phyloP scores from a whole-genome alignment of 2,797 vertebrate species.

The Emydoidea blandingii region DNA sequence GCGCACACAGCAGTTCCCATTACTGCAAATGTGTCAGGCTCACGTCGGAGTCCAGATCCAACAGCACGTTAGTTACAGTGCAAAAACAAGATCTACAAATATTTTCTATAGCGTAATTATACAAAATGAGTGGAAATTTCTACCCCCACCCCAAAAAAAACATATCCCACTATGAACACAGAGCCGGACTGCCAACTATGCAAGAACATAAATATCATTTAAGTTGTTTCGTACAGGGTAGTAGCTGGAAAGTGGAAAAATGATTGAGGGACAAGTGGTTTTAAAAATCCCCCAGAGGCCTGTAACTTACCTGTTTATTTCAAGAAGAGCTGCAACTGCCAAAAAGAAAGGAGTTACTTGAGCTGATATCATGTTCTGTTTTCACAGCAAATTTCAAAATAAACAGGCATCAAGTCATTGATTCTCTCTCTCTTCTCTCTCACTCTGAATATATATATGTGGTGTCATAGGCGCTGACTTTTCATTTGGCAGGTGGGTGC shows the following conservation, averaged over 20 bases:
- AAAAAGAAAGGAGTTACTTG: constrained; percentile 53
- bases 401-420: neutral
- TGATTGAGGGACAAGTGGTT: constrained; percentile 60
- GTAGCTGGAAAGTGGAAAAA: constrained; percentile 64
- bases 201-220: constrained; percentile 55
- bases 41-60: constrained; percentile 47
- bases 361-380: constrained; percentile 33
- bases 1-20: neutral
- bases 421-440: neutral
- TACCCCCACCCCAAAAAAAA: constrained; percentile 25
- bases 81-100: constrained; percentile 62
- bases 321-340: constrained; percentile 54
- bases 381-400: constrained; percentile 63
- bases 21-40: constrained; percentile 42
- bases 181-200: constrained; percentile 25
- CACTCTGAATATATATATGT: accelerated
- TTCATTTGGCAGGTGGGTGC: too few species aligned
- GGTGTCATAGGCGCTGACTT: accelerated
- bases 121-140: constrained; percentile 72
- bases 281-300: constrained; percentile 51
- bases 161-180: constrained; percentile 49
- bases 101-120: constrained; percentile 77
- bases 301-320: constrained; percentile 69
- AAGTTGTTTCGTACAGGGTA: constrained; percentile 52
- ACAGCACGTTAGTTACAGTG: constrained; percentile 32